phyloP scores from a whole-genome alignment of 2,888 invertebrate genomes.

The Glyphotaelius pellucidus region DNA sequence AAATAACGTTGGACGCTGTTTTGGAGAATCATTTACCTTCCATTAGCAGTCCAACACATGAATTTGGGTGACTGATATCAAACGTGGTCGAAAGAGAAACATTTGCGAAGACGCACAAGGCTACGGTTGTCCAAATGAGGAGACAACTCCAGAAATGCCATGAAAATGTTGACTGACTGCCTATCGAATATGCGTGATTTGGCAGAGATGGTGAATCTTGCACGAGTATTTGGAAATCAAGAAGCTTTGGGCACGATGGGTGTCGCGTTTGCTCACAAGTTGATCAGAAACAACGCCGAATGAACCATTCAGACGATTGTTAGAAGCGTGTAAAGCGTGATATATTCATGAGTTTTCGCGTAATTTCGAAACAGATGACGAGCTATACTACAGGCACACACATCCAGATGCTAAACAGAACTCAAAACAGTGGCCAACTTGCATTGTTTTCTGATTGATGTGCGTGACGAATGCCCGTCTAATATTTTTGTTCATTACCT shows the following conservation, averaged over 20 bases:
- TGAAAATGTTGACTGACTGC: background rate
- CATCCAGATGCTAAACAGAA: background rate
- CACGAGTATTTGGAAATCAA: background rate
- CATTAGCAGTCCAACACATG: background rate
- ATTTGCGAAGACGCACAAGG: background rate
- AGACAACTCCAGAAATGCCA: background rate
- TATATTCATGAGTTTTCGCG: background rate
- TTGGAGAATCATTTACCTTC: background rate
- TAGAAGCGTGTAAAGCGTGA: background rate
- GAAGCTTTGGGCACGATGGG: background rate
- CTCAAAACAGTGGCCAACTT: background rate
- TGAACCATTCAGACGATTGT: background rate
- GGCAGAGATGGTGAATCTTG: background rate
- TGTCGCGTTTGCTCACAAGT: background rate
- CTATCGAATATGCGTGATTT: background rate
- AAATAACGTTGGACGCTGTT: background rate
- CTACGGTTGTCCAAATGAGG: background rate
- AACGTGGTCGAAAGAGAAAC: background rate
- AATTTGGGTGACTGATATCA: background rate
- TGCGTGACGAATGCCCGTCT: background rate
- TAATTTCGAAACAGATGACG: background rate
- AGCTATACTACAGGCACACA: background rate
- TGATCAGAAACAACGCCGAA: background rate
- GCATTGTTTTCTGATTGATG: background rate
- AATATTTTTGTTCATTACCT: background rate